phyloP scores from a whole-genome alignment of 2,888 invertebrate species.

The Chrysodeixis includens region DNA sequence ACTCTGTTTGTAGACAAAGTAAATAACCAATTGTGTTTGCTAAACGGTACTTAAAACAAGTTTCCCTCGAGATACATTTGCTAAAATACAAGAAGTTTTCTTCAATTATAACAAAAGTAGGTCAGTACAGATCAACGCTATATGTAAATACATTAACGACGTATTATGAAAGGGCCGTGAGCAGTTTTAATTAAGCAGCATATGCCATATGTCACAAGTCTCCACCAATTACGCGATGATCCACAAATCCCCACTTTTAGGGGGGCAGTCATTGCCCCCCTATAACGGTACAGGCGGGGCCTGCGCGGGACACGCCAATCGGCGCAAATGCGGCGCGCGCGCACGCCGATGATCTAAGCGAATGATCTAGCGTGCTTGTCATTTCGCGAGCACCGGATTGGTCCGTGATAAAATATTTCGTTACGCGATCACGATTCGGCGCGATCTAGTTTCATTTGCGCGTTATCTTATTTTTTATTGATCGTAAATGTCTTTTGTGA shows the following conservation, averaged over 20 bases:
- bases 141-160: conserved; percentile 67
- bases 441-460: conserved; percentile 75
- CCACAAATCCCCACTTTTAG: conserved; percentile 85
- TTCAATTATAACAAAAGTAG: conserved; percentile 52
- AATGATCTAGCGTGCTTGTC: conserved; percentile 87
- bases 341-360: conserved; percentile 83
- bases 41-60: conserved; percentile 39
- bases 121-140: conserved; percentile 52
- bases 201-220: conserved; percentile 83
- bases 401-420: conserved; percentile 76
- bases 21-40: conserved; percentile 48
- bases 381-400: conserved; percentile 86
- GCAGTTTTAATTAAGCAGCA: conserved; percentile 78
- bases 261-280: conserved; percentile 85
- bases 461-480: conserved; percentile 64
- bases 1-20: conserved; percentile 27
- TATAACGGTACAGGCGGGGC: conserved; percentile 88
- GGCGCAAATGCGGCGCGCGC: conserved; percentile 78
- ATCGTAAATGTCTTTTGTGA: conserved; percentile 63
- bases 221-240: conserved; percentile 74
- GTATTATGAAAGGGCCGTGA: conserved; percentile 66
- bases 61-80: conserved; percentile 46
- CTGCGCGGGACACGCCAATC: conserved; percentile 83
- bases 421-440: conserved; percentile 73
- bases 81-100: conserved; percentile 47